Conservation (phyloP, 2,888 invertebrate species). For the Hypena proboscidalis region DNA sequence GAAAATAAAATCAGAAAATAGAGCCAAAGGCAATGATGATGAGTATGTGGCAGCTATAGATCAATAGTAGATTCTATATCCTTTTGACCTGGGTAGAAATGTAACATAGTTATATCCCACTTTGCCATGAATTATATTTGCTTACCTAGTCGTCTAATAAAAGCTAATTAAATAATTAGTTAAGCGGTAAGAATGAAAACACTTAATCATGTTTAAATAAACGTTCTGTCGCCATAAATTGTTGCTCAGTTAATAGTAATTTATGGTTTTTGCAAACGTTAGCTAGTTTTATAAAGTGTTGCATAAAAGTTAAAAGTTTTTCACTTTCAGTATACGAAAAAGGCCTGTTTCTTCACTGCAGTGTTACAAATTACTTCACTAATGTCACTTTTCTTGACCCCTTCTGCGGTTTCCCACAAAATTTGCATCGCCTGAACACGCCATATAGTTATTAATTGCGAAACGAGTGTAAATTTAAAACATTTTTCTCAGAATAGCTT, state of each 20-base stretch:
- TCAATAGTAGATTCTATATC: no score
- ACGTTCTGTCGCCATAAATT: background rate
- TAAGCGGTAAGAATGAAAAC: no score
- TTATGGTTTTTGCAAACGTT: background rate
- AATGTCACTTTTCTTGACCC: slow-evolving; percentile 43
- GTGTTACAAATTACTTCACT: slow-evolving; percentile 41
- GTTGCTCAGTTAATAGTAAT: background rate
- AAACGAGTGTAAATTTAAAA: slow-evolving; percentile 28
- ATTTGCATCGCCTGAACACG: slow-evolving; percentile 30
- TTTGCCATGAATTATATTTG: no score
- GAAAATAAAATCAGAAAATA: no score
- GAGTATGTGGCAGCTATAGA: no score
- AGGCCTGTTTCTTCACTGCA: slow-evolving; percentile 23
- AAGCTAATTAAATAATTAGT: no score
- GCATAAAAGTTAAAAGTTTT: background rate
- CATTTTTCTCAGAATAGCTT: slow-evolving; percentile 35
- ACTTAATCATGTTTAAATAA: background rate
- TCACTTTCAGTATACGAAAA: background rate
- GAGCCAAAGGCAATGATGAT: no score
- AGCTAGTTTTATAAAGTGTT: background rate
- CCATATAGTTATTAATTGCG: slow-evolving; percentile 39
- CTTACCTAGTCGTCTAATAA: no score
- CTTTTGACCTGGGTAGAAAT: no score
- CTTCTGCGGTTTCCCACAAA: slow-evolving; percentile 28
- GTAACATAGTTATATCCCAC: no score